These are phyloP conservation scores for Xestoiulus laeticollis DNA, from an alignment of 2,888 invertebrate species.

Conservation along the genomic window DNA sequence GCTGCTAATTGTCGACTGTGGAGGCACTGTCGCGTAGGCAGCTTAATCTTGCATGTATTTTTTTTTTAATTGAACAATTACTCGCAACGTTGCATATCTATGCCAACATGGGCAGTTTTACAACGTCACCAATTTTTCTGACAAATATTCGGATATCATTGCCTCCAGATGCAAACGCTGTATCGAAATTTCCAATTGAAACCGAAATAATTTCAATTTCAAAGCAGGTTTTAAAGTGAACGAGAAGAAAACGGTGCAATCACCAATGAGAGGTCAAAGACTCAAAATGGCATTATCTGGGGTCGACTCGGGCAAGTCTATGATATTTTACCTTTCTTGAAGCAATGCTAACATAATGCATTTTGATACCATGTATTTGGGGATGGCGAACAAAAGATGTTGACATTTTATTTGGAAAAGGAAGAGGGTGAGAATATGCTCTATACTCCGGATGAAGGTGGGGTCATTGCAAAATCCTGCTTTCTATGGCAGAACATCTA, in stretches of 20 bases:
- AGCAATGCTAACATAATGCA: background rate
- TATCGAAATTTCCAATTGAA: background rate
- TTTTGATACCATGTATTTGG: background rate
- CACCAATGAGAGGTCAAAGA: slow-evolving; percentile 23
- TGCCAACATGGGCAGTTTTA: background rate
- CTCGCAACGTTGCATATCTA: background rate
- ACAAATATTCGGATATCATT: background rate
- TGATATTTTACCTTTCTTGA: slow-evolving; percentile 35
- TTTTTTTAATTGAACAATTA: background rate
- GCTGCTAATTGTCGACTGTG: background rate
- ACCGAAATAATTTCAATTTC: background rate
- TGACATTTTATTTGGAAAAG: background rate
- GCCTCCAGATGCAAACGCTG: background rate
- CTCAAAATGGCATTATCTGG: slow-evolving; percentile 14
- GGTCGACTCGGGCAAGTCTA: slow-evolving; percentile 15
- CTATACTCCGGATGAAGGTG: background rate
- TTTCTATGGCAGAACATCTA: background rate
- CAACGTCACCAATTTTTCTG: background rate
- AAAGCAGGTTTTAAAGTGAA: background rate
- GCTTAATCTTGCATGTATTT: background rate
- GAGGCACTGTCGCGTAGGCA: slow-evolving; percentile 30
- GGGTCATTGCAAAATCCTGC: background rate
- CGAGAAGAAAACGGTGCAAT: background rate
- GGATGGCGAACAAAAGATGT: background rate
- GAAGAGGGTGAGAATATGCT: background rate